Percentiles rank a stretch among this genome's conserved stretches.
phyloP scores from a whole-genome alignment of 2,888 invertebrate species.

The Barypeithes pellucidus region DNA sequence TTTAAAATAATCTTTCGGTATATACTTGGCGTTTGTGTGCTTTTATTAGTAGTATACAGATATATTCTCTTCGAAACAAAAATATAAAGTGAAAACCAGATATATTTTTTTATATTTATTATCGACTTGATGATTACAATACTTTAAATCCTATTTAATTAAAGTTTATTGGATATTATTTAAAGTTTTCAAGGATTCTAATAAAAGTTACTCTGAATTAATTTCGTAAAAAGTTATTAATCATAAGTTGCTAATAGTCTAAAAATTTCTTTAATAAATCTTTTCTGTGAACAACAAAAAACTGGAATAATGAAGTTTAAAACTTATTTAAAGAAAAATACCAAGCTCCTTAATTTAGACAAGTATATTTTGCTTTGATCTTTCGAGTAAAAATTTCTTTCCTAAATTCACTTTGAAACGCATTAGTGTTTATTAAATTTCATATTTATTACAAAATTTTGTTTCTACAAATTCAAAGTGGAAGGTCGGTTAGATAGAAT shows the following conservation, averaged over 20 bases:
- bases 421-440: conserved; percentile 23
- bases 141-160: no score
- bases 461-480: background rate
- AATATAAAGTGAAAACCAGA: no score
- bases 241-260: conserved; percentile 23
- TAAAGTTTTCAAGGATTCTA: background rate
- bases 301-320: conserved; percentile 40
- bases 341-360: conserved; percentile 38
- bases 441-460: conserved; percentile 4
- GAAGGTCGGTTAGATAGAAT: background rate
- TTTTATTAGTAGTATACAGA: no score
- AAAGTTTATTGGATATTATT: no score
- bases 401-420: conserved; percentile 20
- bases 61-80: no score
- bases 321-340: conserved; percentile 43
- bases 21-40: no score
- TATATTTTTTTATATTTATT: no score
- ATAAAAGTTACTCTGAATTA: background rate
- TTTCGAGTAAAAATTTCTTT: conserved; percentile 25
- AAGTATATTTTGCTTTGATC: conserved; percentile 38
- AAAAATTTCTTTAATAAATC: conserved; percentile 31
- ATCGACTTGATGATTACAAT: no score
- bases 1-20: no score
- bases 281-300: conserved; percentile 24
- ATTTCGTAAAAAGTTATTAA: conserved; percentile 24